phyloP scores from a whole-genome alignment of 2,113 vertebrate genomes.

The Gobiocypris rarus region DNA sequence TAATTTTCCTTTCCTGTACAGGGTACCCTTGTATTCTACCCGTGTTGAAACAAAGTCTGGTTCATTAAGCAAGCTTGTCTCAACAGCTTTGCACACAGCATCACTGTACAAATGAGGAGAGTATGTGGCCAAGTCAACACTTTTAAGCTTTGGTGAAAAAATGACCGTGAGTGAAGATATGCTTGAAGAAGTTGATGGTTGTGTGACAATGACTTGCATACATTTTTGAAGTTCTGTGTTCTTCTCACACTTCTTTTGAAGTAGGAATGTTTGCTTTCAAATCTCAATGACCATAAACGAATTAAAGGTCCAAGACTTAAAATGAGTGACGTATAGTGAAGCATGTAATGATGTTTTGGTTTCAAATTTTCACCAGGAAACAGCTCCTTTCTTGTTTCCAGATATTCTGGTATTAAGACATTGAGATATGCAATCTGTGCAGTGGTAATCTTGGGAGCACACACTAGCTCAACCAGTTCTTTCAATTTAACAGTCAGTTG shows the following conservation, averaged over 20 bases:
- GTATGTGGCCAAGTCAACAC: constrained; percentile 33
- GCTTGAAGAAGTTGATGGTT: constrained; percentile 49
- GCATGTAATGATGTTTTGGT: no score
- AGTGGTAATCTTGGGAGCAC: constrained; percentile 40
- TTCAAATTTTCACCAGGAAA: no score
- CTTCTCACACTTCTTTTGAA: constrained; percentile 51
- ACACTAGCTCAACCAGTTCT: constrained; percentile 49
- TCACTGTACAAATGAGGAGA: constrained; percentile 38
- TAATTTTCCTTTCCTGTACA: constrained; percentile 45
- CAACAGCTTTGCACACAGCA: constrained; percentile 40
- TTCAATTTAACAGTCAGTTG: constrained; percentile 44
- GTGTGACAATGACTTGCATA: constrained; percentile 44
- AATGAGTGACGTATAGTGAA: no score
- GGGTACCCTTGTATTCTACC: constrained; percentile 35
- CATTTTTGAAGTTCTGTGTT: constrained; percentile 50
- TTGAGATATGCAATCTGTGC: constrained; percentile 33
- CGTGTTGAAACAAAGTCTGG: constrained; percentile 18
- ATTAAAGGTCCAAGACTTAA: no score
- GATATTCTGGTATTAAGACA: no score
- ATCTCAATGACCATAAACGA: constrained; percentile 47
- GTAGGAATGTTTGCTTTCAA: constrained; percentile 50
- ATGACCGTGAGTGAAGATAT: constrained; percentile 32
- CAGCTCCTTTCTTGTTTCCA: no score
- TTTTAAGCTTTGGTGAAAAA: constrained; percentile 30
- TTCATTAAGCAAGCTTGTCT: not conserved